These are phyloP conservation scores for Galendromus occidentalis DNA, from an alignment of 1,140 invertebrate species.

Conservation along the genomic window DNA sequence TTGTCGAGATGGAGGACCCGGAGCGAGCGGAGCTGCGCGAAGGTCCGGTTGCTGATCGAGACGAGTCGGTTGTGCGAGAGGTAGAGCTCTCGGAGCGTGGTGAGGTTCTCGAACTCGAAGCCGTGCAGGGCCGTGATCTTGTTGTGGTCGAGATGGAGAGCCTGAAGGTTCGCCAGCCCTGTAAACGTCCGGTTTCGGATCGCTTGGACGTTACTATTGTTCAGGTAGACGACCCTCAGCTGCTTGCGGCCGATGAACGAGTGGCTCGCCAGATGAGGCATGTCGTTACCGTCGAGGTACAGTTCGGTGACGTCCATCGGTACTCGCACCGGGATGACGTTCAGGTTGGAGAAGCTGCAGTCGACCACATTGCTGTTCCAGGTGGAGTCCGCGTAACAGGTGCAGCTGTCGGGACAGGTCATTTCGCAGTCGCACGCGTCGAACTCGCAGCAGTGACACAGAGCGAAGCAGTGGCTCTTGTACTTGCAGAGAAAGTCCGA, in stretches of 20 bases:
- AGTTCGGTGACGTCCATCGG: conserved; percentile 84
- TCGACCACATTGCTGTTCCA: conserved; percentile 82
- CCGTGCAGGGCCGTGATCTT: conserved; percentile 53
- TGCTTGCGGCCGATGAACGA: conserved; percentile 79
- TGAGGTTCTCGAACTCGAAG: conserved; percentile 68
- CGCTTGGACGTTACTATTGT: conserved; percentile 56
- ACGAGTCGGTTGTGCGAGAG: conserved; percentile 63
- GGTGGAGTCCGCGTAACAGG: conserved; percentile 63
- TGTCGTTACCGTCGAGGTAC: conserved; percentile 70
- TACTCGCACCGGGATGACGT: conserved; percentile 52
- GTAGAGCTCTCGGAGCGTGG: conserved; percentile 56
- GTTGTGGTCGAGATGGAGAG: conserved; percentile 67
- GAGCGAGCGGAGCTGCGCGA: conserved; percentile 50
- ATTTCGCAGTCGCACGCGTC: conserved; percentile 87
- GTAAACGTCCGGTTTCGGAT: conserved; percentile 83
- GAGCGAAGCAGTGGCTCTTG: conserved; percentile 71
- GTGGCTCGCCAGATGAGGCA: conserved; percentile 60
- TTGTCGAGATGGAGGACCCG: conserved; percentile 60
- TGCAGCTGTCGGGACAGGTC: conserved; percentile 73
- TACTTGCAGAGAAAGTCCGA: conserved; percentile 74
- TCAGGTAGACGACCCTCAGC: conserved; percentile 60
- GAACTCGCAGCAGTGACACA: conserved; percentile 82
- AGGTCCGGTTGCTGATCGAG: conserved; percentile 55
- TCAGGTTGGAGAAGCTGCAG: conserved; percentile 37
- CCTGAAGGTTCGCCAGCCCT: conserved; percentile 54